A percentile compares a stretch with the other conserved stretches of the same genome.
Evolutionary conservation across 2,888 invertebrate genomes (phyloP).

Genomic region (Drosophila testacea): DNA sequence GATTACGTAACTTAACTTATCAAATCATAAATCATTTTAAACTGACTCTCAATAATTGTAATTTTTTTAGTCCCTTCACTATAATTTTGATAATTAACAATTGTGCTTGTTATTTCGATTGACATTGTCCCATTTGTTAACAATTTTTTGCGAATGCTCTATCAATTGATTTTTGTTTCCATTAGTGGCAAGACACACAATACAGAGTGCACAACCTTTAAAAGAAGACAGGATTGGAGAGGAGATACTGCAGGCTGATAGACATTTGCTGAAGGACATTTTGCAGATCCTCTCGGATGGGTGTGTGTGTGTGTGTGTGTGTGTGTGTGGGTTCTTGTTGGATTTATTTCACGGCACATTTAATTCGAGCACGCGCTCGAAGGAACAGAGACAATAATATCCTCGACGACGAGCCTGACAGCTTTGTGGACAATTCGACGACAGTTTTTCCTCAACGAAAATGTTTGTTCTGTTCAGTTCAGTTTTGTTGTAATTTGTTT

Average conservation of each 20-base stretch:
- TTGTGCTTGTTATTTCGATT: slow-evolving; percentile 14
- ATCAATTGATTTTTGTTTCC: slow-evolving; percentile 36
- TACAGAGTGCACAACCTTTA: slow-evolving; percentile 1
- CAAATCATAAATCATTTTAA: too few relatives aligned
- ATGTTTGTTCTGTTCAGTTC: slow-evolving; percentile 6
- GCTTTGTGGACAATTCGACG: slow-evolving; percentile 69
- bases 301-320: slow-evolving; percentile 7
- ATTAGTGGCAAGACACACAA: slow-evolving; percentile 12
- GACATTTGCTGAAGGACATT: slow-evolving; percentile 42
- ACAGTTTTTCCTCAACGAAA: slow-evolving; percentile 40
- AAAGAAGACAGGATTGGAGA: background rate
- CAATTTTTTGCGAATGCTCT: slow-evolving; percentile 16
- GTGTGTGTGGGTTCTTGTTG: slow-evolving; percentile 40
- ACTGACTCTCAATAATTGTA: background rate
- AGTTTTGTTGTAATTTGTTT: slow-evolving; percentile 70
- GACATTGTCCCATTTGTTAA: slow-evolving; percentile 13
- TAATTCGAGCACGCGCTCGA: slow-evolving; percentile 73
- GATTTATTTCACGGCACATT: slow-evolving; percentile 80
- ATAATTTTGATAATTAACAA: background rate
- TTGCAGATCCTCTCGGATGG: slow-evolving; percentile 11
- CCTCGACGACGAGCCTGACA: slow-evolving; percentile 49
- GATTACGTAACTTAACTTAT: too few relatives aligned
- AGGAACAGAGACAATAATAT: slow-evolving; percentile 42
- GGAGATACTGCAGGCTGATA: slow-evolving; percentile 20
- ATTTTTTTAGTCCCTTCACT: background rate